These are phyloP conservation scores for Leptinotarsa haldemani DNA, from an alignment of 2,888 invertebrate genomes.

Conservation along the genomic window DNA sequence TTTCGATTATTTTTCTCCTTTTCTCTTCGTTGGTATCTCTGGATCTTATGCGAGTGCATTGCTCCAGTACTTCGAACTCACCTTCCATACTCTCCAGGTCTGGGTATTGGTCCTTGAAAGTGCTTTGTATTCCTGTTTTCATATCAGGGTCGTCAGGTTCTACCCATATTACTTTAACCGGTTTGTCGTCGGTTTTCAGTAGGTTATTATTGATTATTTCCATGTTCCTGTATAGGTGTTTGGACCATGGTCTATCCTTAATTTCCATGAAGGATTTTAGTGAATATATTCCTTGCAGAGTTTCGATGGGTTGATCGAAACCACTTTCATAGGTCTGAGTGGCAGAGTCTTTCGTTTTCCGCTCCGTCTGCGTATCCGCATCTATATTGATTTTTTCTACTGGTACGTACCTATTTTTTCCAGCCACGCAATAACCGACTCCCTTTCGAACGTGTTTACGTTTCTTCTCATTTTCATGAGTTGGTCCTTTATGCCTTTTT, in stretches of 20 bases:
- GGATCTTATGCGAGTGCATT: background rate
- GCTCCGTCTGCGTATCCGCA: too few species aligned
- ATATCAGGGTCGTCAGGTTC: background rate
- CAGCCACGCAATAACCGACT: too few species aligned
- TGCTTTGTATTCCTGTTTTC: background rate
- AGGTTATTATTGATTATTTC: background rate
- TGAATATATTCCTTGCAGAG: background rate
- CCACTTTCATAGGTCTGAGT: too few species aligned
- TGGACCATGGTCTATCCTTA: background rate
- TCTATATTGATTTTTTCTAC: too few species aligned
- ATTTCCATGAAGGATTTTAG: background rate
- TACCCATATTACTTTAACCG: background rate
- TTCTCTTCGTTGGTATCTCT: background rate
- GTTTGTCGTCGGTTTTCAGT: background rate
- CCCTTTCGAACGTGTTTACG: too few species aligned
- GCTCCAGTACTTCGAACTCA: background rate
- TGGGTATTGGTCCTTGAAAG: background rate
- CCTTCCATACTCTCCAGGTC: background rate
- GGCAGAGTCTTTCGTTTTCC: too few species aligned
- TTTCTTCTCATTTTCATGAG: too few species aligned
- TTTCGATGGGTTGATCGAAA: background rate
- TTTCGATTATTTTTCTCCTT: background rate
- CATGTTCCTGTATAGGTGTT: background rate
- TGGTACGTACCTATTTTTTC: too few species aligned
- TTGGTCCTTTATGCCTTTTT: too few species aligned